Evolutionary conservation across 1,140 invertebrate genomes (phyloP).

Genomic region (Spodoptera litura): DNA sequence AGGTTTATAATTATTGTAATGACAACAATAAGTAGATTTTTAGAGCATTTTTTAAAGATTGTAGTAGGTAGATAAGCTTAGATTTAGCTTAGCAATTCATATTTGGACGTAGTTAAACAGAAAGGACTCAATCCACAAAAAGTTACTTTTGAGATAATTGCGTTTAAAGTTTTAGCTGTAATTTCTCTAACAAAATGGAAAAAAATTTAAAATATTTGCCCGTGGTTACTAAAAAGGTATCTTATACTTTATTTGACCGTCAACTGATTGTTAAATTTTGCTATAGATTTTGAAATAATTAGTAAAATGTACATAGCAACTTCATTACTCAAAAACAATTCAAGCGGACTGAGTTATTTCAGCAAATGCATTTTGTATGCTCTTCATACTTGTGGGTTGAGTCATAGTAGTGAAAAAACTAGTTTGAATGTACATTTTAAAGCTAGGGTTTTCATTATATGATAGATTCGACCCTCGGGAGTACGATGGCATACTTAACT

Average conservation of each 20-base stretch:
- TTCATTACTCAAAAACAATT: too few relatives aligned
- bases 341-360: too few relatives aligned
- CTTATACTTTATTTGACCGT: constrained; percentile 28
- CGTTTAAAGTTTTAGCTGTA: constrained; percentile 44
- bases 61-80: neutral
- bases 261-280: constrained; percentile 23
- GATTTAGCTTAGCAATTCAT: neutral
- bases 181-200: constrained; percentile 33
- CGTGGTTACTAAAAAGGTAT: constrained; percentile 18
- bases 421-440: too few relatives aligned
- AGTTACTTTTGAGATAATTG: constrained; percentile 46
- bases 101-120: neutral
- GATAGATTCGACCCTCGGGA: too few relatives aligned
- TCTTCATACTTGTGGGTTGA: too few relatives aligned
- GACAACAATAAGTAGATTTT: neutral
- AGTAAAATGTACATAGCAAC: constrained; percentile 23
- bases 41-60: too few relatives aligned
- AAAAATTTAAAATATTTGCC: constrained; percentile 22
- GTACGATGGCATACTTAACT: too few relatives aligned
- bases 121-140: constrained; percentile 45
- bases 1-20: constrained; percentile 56
- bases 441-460: too few relatives aligned
- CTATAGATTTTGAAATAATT: constrained; percentile 38
- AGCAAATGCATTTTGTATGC: too few relatives aligned
- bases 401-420: too few relatives aligned